These are phyloP conservation scores for Mylabris phalerata DNA, from an alignment of 1,140 invertebrate genomes.

Conservation along the genomic window DNA sequence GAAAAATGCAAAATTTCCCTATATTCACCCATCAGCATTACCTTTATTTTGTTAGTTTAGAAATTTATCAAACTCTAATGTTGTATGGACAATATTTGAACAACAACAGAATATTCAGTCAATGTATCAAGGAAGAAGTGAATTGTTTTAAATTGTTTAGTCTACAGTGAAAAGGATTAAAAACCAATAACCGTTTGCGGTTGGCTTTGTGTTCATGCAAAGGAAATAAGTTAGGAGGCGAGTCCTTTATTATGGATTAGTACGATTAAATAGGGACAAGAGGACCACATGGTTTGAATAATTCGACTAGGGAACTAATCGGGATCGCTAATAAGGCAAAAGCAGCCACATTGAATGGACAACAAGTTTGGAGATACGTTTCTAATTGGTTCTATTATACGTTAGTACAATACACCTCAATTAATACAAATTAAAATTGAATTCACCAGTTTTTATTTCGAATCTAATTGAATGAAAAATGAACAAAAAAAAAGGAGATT, in stretches of 20 bases:
- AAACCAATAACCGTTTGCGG: constrained; percentile 12
- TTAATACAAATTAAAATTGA: constrained; percentile 4
- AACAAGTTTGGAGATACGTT: constrained; percentile 8
- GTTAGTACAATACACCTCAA: constrained; percentile 7
- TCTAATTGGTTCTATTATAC: constrained; percentile 9
- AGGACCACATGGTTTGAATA: constrained; percentile 15
- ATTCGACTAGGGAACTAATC: constrained; percentile 15
- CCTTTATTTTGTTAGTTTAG: no score
- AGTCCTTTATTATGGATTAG: constrained; percentile 16
- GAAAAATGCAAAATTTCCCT: no score
- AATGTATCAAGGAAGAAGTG: background rate
- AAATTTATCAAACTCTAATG: no score
- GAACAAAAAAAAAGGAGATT: no score
- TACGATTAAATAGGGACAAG: constrained; percentile 11
- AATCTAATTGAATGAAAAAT: no score
- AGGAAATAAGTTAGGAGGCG: constrained; percentile 13
- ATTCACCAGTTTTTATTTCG: no score
- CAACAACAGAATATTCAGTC: no score
- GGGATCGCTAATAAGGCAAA: constrained; percentile 14
- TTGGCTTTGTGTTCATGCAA: constrained; percentile 3
- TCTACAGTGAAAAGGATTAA: constrained; percentile 13
- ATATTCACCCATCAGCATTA: no score
- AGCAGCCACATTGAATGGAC: constrained; percentile 8
- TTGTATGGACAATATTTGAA: no score
- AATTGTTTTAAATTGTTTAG: constrained; percentile 16